A percentile compares a stretch with the other conserved stretches of the same genome.
phyloP scores from a whole-genome alignment of 1,140 invertebrate species.

The Bombus balteatus region DNA sequence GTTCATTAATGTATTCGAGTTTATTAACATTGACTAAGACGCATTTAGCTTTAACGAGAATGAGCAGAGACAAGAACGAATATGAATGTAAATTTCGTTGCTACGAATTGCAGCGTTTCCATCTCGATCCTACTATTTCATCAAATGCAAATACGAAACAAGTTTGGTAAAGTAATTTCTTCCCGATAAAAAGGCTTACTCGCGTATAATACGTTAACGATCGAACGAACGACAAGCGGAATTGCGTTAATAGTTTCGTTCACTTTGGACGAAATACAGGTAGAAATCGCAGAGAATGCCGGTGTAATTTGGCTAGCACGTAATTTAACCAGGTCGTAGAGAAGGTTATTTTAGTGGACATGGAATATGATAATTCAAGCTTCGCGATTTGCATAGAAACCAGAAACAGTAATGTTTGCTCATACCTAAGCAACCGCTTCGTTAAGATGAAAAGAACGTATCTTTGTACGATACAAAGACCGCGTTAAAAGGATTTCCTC shows the following conservation, averaged over 20 bases:
- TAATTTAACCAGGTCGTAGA: constrained; percentile 21
- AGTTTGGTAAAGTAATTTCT: neutral
- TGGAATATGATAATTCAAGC: constrained; percentile 30
- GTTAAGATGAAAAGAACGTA: neutral
- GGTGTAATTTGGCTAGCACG: constrained; percentile 7
- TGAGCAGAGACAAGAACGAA: too few relatives aligned
- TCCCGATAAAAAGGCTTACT: neutral
- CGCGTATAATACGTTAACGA: neutral
- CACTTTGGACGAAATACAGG: neutral
- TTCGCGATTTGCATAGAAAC: constrained; percentile 14
- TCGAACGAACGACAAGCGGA: neutral
- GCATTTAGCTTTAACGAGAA: neutral
- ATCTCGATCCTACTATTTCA: neutral
- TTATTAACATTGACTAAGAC: neutral
- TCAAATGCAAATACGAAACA: neutral
- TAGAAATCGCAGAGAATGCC: neutral
- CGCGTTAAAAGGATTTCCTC: neutral
- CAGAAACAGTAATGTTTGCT: neutral
- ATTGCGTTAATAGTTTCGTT: neutral
- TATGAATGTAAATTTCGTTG: neutral
- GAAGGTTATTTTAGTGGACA: constrained; percentile 2
- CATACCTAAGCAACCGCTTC: neutral
- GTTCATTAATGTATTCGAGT: too few relatives aligned
- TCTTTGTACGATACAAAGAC: neutral
- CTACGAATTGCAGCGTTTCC: too few relatives aligned